A percentile compares a stretch with the other conserved stretches of the same genome.
Conservation (phyloP, 1,140 invertebrate species). For the Diprion similis region DNA sequence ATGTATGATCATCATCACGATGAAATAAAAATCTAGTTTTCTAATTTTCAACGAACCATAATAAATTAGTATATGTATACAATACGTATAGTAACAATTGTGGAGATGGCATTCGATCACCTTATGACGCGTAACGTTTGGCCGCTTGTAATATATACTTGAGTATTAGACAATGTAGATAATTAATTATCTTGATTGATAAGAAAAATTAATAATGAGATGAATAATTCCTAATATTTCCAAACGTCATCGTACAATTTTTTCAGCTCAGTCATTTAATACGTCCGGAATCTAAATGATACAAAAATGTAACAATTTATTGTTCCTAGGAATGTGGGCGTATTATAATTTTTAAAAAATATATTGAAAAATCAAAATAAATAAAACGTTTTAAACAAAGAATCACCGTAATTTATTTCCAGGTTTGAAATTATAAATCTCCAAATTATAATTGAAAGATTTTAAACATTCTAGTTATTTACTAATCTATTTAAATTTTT, state of each 20-base stretch:
- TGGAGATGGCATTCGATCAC: too few species aligned
- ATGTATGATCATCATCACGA: too few species aligned
- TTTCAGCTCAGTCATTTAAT: not conserved
- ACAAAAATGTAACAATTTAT: not conserved
- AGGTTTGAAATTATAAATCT: too few species aligned
- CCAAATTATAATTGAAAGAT: too few species aligned
- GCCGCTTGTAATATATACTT: not conserved
- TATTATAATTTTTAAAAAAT: not conserved
- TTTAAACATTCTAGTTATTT: too few species aligned
- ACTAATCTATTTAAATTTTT: too few species aligned
- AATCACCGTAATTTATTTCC: too few species aligned
- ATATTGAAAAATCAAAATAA: not conserved
- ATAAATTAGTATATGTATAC: too few species aligned
- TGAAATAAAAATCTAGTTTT: too few species aligned
- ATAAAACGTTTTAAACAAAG: not conserved
- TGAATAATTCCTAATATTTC: not conserved
- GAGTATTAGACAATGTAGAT: conserved; percentile 4
- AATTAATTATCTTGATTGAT: not conserved
- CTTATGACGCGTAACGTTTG: too few species aligned
- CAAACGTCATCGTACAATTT: not conserved
- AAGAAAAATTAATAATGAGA: not conserved
- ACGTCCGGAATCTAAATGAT: not conserved
- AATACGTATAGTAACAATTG: too few species aligned
- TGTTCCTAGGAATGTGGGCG: conserved; percentile 1
- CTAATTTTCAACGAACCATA: too few species aligned